Conservation (phyloP, 1,140 invertebrate genomes). For the Halictus rubicundus region DNA sequence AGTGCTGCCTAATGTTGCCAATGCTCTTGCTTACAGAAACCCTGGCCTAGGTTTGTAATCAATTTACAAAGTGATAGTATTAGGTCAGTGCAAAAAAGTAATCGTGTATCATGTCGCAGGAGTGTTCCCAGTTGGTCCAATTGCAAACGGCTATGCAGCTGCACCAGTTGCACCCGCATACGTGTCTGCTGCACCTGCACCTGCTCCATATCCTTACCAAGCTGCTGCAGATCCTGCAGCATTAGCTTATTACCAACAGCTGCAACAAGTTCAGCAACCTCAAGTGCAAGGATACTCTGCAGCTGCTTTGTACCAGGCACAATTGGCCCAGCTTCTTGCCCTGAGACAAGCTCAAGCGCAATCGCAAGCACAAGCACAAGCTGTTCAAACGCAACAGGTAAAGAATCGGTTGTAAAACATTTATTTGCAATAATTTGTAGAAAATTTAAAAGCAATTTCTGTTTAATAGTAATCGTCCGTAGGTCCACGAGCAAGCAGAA, state of each 20-base stretch:
- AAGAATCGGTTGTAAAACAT: not conserved
- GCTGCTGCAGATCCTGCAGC: slow-evolving; percentile 47
- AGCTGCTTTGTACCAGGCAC: slow-evolving; percentile 53
- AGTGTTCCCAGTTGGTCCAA: slow-evolving; percentile 52
- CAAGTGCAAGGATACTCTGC: slow-evolving; percentile 47
- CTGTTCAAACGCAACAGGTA: slow-evolving; percentile 46
- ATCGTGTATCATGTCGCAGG: slow-evolving; percentile 24
- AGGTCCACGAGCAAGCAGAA: slow-evolving; percentile 63
- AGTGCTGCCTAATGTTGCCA: slow-evolving; percentile 69
- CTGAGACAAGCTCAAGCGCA: slow-evolving; percentile 61
- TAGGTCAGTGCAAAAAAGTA: not conserved
- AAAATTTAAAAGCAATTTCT: slow-evolving; percentile 39
- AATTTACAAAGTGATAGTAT: not conserved
- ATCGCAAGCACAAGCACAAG: slow-evolving; percentile 43
- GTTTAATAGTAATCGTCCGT: slow-evolving; percentile 56
- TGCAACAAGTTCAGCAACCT: slow-evolving; percentile 62
- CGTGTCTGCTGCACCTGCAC: slow-evolving; percentile 12
- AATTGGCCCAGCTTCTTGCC: slow-evolving; percentile 61
- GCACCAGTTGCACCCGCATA: slow-evolving; percentile 19
- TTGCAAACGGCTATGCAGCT: slow-evolving; percentile 50
- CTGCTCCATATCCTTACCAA: slow-evolving; percentile 41
- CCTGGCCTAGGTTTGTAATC: slow-evolving; percentile 68
- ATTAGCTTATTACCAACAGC: slow-evolving; percentile 64
- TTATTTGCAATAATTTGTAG: not conserved
- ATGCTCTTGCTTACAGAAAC: slow-evolving; percentile 72